A percentile compares a stretch with the other conserved stretches of the same genome.
Conservation (phyloP, 2,113 vertebrate genomes). For the Phrynocephalus versicolor region DNA sequence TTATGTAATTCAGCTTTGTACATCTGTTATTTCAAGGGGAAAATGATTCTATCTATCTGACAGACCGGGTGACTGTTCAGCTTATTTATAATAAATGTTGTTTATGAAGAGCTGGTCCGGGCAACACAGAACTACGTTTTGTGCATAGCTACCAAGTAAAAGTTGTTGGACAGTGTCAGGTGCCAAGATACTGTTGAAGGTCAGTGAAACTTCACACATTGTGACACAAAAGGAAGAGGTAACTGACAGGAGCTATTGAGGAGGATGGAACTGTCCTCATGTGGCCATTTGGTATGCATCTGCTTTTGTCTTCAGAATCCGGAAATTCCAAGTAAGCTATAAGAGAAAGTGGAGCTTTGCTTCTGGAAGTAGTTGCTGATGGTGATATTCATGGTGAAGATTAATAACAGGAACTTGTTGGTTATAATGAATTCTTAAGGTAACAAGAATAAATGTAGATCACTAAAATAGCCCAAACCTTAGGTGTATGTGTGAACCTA, state of each 20-base stretch:
- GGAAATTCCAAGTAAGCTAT: not conserved
- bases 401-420: not conserved
- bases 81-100: too few species aligned
- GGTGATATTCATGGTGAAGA: not conserved
- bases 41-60: too few species aligned
- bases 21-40: too few species aligned
- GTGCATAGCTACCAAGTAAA: not conserved
- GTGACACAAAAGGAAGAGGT: too few species aligned
- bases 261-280: too few species aligned
- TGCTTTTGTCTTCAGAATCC: not conserved
- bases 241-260: not conserved
- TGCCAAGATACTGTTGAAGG: too few species aligned
- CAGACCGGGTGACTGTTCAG: too few species aligned
- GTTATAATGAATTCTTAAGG: not conserved
- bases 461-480: not conserved
- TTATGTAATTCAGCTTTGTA: too few species aligned
- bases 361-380: not conserved
- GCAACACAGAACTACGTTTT: not conserved
- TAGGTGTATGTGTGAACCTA: not conserved
- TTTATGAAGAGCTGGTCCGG: not conserved
- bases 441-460: not conserved
- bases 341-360: not conserved
- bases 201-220: too few species aligned
- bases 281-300: too few species aligned
- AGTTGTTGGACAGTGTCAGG: too few species aligned